Evolutionary conservation across 2,797 vertebrate genomes (phyloP).

Genomic region (Moxostoma hubbsi): DNA sequence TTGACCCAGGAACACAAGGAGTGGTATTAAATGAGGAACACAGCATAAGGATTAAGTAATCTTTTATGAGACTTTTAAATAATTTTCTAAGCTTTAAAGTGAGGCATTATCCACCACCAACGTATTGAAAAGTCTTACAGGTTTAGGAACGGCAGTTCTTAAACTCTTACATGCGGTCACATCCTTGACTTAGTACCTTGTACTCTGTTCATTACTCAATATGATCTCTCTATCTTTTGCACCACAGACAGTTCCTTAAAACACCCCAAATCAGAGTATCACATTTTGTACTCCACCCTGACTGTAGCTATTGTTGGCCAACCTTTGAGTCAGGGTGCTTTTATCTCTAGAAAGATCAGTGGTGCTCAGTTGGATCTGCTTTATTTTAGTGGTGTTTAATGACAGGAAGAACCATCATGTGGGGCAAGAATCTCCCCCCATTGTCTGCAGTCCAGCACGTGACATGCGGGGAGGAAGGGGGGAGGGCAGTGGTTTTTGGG

Average conservation of each 20-base stretch:
- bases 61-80: no score
- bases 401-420: conserved; percentile 59
- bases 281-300: neutral
- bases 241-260: neutral
- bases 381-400: conserved; percentile 58
- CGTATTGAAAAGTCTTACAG: no score
- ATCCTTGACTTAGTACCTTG: neutral
- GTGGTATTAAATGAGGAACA: no score
- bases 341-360: conserved; percentile 37
- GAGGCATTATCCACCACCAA: no score
- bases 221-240: neutral
- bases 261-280: neutral
- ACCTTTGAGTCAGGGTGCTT: conserved; percentile 20
- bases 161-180: no score
- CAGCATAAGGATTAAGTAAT: no score
- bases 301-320: conserved; percentile 24
- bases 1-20: no score
- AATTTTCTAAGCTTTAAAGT: no score
- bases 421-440: conserved; percentile 56
- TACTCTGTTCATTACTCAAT: neutral
- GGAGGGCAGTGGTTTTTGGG: conserved; percentile 45
- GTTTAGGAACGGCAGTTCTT: no score
- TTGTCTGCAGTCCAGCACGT: conserved; percentile 48
- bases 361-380: conserved; percentile 35
- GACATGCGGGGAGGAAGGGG: conserved; percentile 18